Evolutionary conservation across 2,797 vertebrate genomes (phyloP).

Genomic region (Microctenopoma lineatum): DNA sequence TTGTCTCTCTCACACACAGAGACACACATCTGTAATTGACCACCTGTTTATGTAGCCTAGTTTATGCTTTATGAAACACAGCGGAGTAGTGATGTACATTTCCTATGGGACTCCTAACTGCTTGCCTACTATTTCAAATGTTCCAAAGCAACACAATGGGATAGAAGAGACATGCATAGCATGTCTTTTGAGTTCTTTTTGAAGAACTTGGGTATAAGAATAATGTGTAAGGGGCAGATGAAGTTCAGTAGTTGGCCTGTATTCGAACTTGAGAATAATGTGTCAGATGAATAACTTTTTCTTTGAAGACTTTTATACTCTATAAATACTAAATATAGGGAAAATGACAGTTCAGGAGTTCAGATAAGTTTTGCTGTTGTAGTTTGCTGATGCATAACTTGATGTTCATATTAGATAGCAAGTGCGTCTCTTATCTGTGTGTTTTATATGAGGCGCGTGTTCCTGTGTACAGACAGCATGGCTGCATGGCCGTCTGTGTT

Average conservation of each 20-base stretch:
- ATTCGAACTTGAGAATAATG: constrained; percentile 4
- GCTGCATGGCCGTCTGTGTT: constrained; percentile 69
- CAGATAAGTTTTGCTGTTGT: neutral
- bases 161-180: constrained; percentile 11
- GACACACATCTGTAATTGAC: constrained; percentile 66
- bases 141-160: constrained; percentile 50
- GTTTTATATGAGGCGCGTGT: constrained; percentile 37
- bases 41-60: constrained; percentile 69
- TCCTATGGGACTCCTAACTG: constrained; percentile 47
- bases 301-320: constrained; percentile 35
- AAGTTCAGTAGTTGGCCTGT: constrained; percentile 35
- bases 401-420: constrained; percentile 5
- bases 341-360: constrained; percentile 12
- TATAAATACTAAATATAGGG: constrained; percentile 12
- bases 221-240: constrained; percentile 32
- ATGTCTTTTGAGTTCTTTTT: constrained; percentile 33
- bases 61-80: constrained; percentile 52
- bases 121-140: constrained; percentile 47
- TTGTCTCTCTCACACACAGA: neutral
- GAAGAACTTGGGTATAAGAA: constrained; percentile 53
- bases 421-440: neutral
- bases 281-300: constrained; percentile 12
- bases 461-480: constrained; percentile 57
- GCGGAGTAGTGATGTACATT: constrained; percentile 20
- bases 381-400: neutral